Base-by-base conservation (phyloP, 2,888 invertebrate species). In the Chorisops tibialis region DNA sequence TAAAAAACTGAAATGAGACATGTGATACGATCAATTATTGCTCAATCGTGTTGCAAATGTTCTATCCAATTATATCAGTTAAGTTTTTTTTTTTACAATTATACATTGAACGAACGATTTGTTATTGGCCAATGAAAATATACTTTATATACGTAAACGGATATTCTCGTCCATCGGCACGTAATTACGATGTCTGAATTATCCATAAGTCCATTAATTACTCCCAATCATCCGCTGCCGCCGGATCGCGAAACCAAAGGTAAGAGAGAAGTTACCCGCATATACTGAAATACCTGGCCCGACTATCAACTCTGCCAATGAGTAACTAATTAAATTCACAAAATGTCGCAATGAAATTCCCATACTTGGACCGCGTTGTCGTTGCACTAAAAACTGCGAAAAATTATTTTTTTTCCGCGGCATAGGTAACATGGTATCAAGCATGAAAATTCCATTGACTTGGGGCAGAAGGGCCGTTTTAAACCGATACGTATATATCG, bases 311-410 rank as follows among this genome's bases (percentile, higher is more conserved):
- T 47, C 51, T 45, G 60, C 56, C 49, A 47, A 54, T 63, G 38
- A 56, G 60, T 30, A 56, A 61, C 61, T 60, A 64, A 64, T 64
- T 64, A 64, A 64, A 64, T 58, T 58, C 58, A 61, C 52, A 54
- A 63, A 64, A 61, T 64, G 61, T 56, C 35, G 58, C 59, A 61
- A 47, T 58, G 58, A 56, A 61, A 64, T 64, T 64, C 63, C 63
- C 61, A 64, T 64, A 61, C 47, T 51, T 49, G 47, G 58, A 56
- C 37, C 51, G 51, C 19, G 43, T 45, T 59, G 50, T 39, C 51
- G 41, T 22, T 24, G 48, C 48, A 47, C 52, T 61, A 60, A 61
- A 63, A 63, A 60, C 56, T 24, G 49, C 48, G 61, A 63, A 63
- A 56, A 61, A 56, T 43, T 49, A 59, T 63, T 60, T 60, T 63